Conservation (phyloP, 2,888 invertebrate species). For the Leptinotarsa peninsularis region DNA sequence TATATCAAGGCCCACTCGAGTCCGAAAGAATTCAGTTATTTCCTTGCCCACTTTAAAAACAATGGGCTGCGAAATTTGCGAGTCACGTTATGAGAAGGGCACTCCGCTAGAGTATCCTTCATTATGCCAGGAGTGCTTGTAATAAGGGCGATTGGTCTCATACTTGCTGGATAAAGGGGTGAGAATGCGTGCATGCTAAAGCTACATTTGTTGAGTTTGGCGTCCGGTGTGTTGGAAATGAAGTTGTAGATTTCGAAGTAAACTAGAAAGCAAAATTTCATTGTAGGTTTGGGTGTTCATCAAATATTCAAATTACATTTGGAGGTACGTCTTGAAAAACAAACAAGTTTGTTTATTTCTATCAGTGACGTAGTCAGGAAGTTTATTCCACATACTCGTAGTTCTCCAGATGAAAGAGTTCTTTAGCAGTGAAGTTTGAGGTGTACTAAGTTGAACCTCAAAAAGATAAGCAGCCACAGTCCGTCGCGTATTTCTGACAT, state of each 20-base stretch:
- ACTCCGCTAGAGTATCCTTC: slow-evolving; percentile 32
- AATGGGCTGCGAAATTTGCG: slow-evolving; percentile 31
- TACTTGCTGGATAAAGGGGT: background rate
- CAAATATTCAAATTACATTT: too few species aligned
- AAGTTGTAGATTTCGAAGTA: too few species aligned
- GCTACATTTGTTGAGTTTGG: background rate
- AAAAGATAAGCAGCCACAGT: too few species aligned
- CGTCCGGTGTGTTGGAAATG: background rate
- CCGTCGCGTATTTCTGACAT: background rate
- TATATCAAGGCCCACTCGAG: slow-evolving; percentile 19
- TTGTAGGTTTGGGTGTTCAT: too few species aligned
- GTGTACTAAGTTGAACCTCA: too few species aligned
- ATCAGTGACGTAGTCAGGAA: too few species aligned
- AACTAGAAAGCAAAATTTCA: too few species aligned
- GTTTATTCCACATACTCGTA: too few species aligned
- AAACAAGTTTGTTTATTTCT: too few species aligned
- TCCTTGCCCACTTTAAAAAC: slow-evolving; percentile 23
- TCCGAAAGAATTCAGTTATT: slow-evolving; percentile 28
- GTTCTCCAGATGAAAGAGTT: too few species aligned
- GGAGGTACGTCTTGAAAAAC: too few species aligned
- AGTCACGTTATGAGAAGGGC: slow-evolving; percentile 32
- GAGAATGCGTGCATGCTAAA: background rate
- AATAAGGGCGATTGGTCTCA: slow-evolving; percentile 20
- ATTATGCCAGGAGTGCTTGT: slow-evolving; percentile 22
- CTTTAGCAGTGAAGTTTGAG: too few species aligned